A percentile compares a stretch with the other conserved stretches of the same genome.
Evolutionary conservation across 2,113 vertebrate species (phyloP).

Genomic region (Hypanus sabinus): DNA sequence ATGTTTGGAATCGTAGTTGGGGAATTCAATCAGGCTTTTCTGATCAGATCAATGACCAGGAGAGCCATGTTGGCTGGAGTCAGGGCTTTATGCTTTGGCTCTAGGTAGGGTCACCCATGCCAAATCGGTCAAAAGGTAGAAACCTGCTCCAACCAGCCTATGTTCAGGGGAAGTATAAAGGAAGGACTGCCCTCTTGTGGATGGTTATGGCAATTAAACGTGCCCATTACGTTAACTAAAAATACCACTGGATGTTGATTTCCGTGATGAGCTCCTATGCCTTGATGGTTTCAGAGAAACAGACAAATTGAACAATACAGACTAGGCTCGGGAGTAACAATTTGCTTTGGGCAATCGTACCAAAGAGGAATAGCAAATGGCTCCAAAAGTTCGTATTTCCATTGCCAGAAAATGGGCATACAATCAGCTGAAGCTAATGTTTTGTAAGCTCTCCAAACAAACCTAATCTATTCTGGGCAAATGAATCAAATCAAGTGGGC

Average conservation of each 20-base stretch:
- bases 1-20: background rate
- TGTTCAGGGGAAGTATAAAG: background rate
- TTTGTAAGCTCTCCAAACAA: background rate
- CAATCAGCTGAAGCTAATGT: background rate
- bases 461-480: background rate
- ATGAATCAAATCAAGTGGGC: background rate
- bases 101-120: too few relatives aligned
- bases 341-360: background rate
- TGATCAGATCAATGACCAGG: too few relatives aligned
- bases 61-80: too few relatives aligned
- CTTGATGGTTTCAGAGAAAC: background rate
- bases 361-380: background rate
- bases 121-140: too few relatives aligned
- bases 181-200: constrained; percentile 23
- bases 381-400: background rate
- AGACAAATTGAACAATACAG: background rate
- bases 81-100: too few relatives aligned
- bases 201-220: background rate
- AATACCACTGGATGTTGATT: background rate
- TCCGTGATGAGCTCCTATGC: background rate
- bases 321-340: background rate
- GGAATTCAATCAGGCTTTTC: background rate
- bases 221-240: too few relatives aligned
- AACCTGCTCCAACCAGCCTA: too few relatives aligned
- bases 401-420: background rate